Conservation (phyloP, 2,888 invertebrate species). For the Conus canariensis region DNA sequence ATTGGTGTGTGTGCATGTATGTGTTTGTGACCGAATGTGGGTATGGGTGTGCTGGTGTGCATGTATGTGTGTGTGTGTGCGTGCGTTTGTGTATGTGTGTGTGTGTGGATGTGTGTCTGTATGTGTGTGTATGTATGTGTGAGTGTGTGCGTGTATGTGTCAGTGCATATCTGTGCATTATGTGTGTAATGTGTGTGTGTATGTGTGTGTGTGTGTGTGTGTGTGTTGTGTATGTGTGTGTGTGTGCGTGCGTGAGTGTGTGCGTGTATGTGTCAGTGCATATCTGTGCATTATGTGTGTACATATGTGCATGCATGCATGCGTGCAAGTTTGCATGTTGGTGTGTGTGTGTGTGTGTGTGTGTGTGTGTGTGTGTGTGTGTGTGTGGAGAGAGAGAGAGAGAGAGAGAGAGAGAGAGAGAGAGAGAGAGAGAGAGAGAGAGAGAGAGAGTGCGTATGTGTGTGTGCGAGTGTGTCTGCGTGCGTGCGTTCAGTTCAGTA, state of each 20-base stretch:
- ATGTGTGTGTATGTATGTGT: too few relatives aligned
- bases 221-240: not conserved
- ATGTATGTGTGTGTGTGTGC: too few relatives aligned
- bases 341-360: constrained; percentile 4
- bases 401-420: not conserved
- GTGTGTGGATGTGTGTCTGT: too few relatives aligned
- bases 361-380: not conserved
- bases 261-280: not conserved
- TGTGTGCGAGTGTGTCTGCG: too few relatives aligned
- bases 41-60: too few relatives aligned
- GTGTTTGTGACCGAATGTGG: too few relatives aligned
- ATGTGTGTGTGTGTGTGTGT: not conserved
- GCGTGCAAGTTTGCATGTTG: not conserved
- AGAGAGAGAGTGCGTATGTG: not conserved
- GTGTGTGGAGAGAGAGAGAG: not conserved
- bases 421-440: constrained; percentile 13
- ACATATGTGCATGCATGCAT: not conserved
- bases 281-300: not conserved
- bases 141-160: too few relatives aligned
- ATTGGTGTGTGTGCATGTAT: too few relatives aligned
- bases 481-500: too few relatives aligned
- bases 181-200: not conserved
- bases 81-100: too few relatives aligned
- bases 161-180: too few relatives aligned
- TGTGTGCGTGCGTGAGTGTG: not conserved